phyloP scores from a whole-genome alignment of 1,140 invertebrate species.

The fruit fly (Drosophila melanogaster) region Release_6_plus_ISO1_MT NT_033777.3:26418501-26419000 shows the following conservation, averaged over 20 bases:
- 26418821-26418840: slow-evolving; percentile 37
- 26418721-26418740: slow-evolving; percentile 43
- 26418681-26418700: not conserved
- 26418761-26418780: slow-evolving; percentile 74
- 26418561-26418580: slow-evolving; percentile 24
- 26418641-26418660: slow-evolving; percentile 10
- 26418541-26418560: slow-evolving; percentile 65
- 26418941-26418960: slow-evolving; percentile 70
- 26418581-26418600: slow-evolving; percentile 55
- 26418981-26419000: slow-evolving; percentile 65
- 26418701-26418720: slow-evolving; percentile 11
- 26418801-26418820: slow-evolving; percentile 52
- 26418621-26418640: slow-evolving; percentile 47
- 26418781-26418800: slow-evolving; percentile 76
- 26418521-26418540: slow-evolving; percentile 80
- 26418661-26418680: not conserved
- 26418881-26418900: slow-evolving; percentile 29
- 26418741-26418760: slow-evolving; percentile 77
- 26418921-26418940: slow-evolving; percentile 49
- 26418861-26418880: slow-evolving; percentile 8
- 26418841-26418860: slow-evolving; percentile 1
- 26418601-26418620: slow-evolving; percentile 56
- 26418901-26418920: slow-evolving; percentile 61
- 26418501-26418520: slow-evolving; percentile 66
- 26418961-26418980: slow-evolving; percentile 78